Evolutionary conservation across 2,113 vertebrate species (phyloP), one percentile per base, ranked within the genome.

Genomic region (cat (Felis catus)): DNA sequence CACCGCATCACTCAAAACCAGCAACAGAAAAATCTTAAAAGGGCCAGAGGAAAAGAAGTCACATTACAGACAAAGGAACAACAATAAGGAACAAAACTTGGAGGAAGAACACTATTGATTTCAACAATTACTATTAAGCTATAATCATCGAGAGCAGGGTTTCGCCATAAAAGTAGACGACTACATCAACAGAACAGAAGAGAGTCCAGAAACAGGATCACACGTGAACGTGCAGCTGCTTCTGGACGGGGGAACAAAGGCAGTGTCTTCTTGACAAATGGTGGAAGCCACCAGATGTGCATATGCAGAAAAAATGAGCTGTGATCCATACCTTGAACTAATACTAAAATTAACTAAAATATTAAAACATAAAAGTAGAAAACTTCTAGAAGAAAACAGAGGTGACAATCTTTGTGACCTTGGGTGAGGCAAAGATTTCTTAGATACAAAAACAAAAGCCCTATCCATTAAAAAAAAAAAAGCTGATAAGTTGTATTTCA

Each of bases 381-480:
- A 86, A 68, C 39, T 53, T 45, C 27, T n/a, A 25, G 51, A 70
- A 82, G 33, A 82, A 82, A 88, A 91, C 88, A 90, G 23, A 91
- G 58, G 31, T 79, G 33, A 89, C 8, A 83, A 65, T 86, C 51
- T 85, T 80, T 91, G 65, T 65, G 65, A 89, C 18, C n/a, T 55
- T 73, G 29, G 19, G 45, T 73, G 63, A 90, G 51, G 36, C 27
- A 95, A 45, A 48, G 48, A 89, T 58, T 91, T 61, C 45, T 73
- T 68, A 89, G 70, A 66, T 7, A 73, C 4, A 63, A 92, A 33
- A 81, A 74, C 80, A 96, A 96, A 94, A 79, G 73, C 16, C 81
- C 83, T 58, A 58, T 73, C 55, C 15, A 66, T 19, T 84, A 48
- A n/a, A 61, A 55, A 63, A 33, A 63, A 58, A 93, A 76, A 73